Evolutionary conservation across 2,888 invertebrate genomes (phyloP), one percentile per base, ranked within the genome.

Genomic region (Sinohyriopsis cumingii): DNA sequence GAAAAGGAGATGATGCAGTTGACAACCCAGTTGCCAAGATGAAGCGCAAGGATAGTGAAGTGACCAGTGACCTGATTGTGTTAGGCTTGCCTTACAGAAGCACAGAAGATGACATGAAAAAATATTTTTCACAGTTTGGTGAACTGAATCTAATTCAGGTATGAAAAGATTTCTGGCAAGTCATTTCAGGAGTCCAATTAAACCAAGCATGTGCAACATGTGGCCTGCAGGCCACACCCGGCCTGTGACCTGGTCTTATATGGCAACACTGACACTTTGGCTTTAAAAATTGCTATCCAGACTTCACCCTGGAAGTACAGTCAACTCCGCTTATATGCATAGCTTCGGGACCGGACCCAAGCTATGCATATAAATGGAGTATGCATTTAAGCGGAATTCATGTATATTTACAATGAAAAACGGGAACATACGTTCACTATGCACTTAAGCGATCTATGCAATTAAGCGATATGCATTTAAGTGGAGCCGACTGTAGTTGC

Each of bases 71-170:
- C 91, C 93, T 99, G 84, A 99, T 99, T 90, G 98, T 99, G 63
- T 93, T 99, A 71, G 99, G 99, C 54, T 92, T 99, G 81, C 98
- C 98, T 63, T 99, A 97, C 96, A 98, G 98, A 91, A 96, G 98
- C 12, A 95, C 95, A 0, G 98, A 99, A 91, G 96, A 97, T 86
- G 96, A 97, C 88, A 93, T 99, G 80, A 93, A 95, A 82, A 95
- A 96, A 87, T 98, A 99, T 91, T 99, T 99, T 91, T 96, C 97
- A 89, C 95, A 96, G 75, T 99, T 96, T 91, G 99, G 99, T 55
- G 98, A 97, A 91, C 96, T 99, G 65, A 93, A 98, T 59, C 97
- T 99, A 95, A 96, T 96, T 62, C 98, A 99, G 92, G 84, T 84
- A 71, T 61, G 54, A 19, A 25, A 57, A 0, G 6, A 69, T 62